phyloP scores from a whole-genome alignment of 2,888 invertebrate genomes.

The Punctoribates punctum region DNA sequence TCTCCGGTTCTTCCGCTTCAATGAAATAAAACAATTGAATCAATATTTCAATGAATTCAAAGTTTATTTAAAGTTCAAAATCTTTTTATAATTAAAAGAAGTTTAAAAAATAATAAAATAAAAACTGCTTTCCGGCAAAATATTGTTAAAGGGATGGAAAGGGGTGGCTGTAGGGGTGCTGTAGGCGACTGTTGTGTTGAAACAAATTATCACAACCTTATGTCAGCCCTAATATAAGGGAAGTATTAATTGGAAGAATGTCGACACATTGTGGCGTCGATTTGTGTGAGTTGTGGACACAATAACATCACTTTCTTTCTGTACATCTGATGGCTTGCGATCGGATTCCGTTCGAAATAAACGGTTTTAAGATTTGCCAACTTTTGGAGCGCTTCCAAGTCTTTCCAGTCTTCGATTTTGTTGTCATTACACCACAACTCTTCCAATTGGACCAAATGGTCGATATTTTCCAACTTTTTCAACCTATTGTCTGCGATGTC shows the following conservation, averaged over 20 bases:
- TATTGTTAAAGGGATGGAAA: too few relatives aligned
- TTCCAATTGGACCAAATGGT: constrained; percentile 70
- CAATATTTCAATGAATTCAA: too few relatives aligned
- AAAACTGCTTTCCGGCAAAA: too few relatives aligned
- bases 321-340: constrained; percentile 78
- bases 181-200: too few relatives aligned
- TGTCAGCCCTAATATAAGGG: background rate
- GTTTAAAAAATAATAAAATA: too few relatives aligned
- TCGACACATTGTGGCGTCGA: constrained; percentile 90
- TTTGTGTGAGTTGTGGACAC: constrained; percentile 79
- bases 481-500: constrained; percentile 88
- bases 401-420: constrained; percentile 66
- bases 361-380: constrained; percentile 64
- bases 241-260: constrained; percentile 49
- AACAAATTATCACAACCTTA: too few relatives aligned
- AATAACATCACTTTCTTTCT: constrained; percentile 82
- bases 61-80: too few relatives aligned
- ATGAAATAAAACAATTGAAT: too few relatives aligned
- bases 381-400: constrained; percentile 67
- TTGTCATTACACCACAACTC: constrained; percentile 73
- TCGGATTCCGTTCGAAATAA: constrained; percentile 89
- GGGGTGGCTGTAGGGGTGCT: too few relatives aligned
- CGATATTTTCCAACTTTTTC: constrained; percentile 70
- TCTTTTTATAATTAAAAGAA: background rate
- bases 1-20: background rate